Base-by-base conservation (phyloP, 2,888 invertebrate species). In the Sepiola atlantica region DNA sequence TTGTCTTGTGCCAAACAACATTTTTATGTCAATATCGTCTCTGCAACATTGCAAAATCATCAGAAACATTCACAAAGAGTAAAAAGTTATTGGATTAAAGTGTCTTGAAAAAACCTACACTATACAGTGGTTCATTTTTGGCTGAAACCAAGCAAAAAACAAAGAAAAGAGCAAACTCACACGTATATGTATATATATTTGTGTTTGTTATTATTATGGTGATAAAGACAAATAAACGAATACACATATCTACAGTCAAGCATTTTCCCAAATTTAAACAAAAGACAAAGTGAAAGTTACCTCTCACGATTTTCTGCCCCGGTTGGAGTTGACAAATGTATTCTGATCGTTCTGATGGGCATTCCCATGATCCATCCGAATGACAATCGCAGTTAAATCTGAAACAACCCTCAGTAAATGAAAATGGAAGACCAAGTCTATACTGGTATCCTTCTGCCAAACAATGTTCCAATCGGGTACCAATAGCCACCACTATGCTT, bases 351-450 rank as follows among this genome's bases (percentile, higher is more conserved):
- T 93, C 93, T 4, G 55, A 35, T 8, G 93, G 93, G 57, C 93
- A 93, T 61, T 61, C 93, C 93, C 93, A 93, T 28, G 93, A 93
- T 16, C 93, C 93, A 93, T 93, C 57, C 2, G 18, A 20, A 35
- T 35, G 21, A 24, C 93, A 93, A 4, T 35, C n/a, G 35, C 93
- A 93, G 35, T 55, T 55, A 35, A 55, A 93, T 10, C 61, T 57
- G 57, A 55, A 93, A 32, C 93, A 93, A 35, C 55, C 35, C 14
- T 61, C 32, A 28, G 61, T 93, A 20, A 61, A 55, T 18, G 57
- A 28, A 32, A 93, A 93, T 20, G 35, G 32, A 18, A 4, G 18
- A 54, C n/a, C 92, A 18, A 92, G 55, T 24, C 54, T 3, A 28
- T 55, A 92, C n/a, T 55, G 54, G 18, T 92, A 54, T 8, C 92